These are phyloP conservation scores for Pantherophis vulpinus DNA, from an alignment of 2,797 vertebrate species.

Conservation along the genomic window DNA sequence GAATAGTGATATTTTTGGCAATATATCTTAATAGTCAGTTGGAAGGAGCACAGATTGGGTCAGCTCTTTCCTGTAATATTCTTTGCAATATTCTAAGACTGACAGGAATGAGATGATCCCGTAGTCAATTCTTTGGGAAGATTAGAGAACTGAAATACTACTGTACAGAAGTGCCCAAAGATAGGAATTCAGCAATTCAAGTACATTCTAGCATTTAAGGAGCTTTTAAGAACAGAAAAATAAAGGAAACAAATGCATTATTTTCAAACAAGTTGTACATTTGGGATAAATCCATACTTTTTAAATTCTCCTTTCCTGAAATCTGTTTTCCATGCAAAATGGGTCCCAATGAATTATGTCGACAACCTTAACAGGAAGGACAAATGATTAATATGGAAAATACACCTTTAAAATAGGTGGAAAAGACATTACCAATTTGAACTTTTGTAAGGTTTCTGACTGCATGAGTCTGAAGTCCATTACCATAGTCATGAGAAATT, in stretches of 20 bases:
- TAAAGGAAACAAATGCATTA: background rate
- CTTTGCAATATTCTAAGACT: background rate
- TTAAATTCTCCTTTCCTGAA: background rate
- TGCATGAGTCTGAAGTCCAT: constrained; percentile 6
- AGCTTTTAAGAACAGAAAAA: background rate
- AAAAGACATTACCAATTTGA: background rate
- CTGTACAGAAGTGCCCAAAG: background rate
- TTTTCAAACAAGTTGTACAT: background rate
- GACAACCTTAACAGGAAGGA: background rate
- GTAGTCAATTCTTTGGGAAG: background rate
- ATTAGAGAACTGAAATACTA: background rate
- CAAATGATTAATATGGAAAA: background rate
- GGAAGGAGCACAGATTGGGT: background rate
- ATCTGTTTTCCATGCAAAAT: background rate
- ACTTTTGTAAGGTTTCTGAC: background rate
- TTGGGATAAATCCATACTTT: background rate
- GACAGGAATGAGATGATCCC: background rate
- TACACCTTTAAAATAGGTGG: background rate
- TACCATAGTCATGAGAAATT: constrained; percentile 1
- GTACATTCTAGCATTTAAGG: background rate
- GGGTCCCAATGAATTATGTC: background rate
- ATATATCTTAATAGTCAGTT: background rate
- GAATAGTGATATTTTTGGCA: background rate
- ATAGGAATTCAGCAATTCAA: background rate
- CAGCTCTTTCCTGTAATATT: background rate